Conservation (phyloP, 2,888 invertebrate genomes). For the Agonopterix subpropinquella region DNA sequence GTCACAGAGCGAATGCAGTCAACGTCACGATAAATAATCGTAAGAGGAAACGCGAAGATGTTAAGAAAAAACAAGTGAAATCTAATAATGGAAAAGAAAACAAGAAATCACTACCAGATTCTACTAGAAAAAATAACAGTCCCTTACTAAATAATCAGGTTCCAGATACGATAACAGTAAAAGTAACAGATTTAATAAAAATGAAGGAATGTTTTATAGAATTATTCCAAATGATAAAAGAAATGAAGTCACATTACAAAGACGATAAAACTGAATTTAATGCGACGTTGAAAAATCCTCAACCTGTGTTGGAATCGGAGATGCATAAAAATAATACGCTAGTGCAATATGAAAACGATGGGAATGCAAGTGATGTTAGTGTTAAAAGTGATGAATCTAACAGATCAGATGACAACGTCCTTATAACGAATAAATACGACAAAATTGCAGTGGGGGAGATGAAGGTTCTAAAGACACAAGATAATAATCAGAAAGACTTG, state of each 20-base stretch:
- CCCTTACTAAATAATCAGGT: conserved; percentile 10
- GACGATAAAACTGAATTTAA: not conserved
- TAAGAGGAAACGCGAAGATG: conserved; percentile 26
- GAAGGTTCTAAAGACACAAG: not conserved
- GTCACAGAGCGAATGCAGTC: conserved; percentile 39
- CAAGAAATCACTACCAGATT: conserved; percentile 38
- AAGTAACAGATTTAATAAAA: conserved; percentile 27
- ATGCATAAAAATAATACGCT: not conserved
- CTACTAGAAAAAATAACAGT: conserved; percentile 29
- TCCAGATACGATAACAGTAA: conserved; percentile 19
- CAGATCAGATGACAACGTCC: conserved; percentile 37
- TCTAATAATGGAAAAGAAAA: not conserved
- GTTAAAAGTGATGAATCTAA: conserved; percentile 27
- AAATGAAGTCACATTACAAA: conserved; percentile 22
- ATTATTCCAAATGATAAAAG: conserved; percentile 33
- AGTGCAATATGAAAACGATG: conserved; percentile 6
- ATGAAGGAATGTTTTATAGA: conserved; percentile 34
- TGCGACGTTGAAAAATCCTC: not conserved
- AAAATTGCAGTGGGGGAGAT: conserved; percentile 6
- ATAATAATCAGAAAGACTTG: not conserved
- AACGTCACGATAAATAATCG: conserved; percentile 17
- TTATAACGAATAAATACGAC: conserved; percentile 39
- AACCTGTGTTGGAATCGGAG: not conserved
- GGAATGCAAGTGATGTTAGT: conserved; percentile 12
- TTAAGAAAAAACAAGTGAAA: conserved; percentile 9